phyloP scores from a whole-genome alignment of 2,797 vertebrate genomes.

The Pseudomugil tenellus region DNA sequence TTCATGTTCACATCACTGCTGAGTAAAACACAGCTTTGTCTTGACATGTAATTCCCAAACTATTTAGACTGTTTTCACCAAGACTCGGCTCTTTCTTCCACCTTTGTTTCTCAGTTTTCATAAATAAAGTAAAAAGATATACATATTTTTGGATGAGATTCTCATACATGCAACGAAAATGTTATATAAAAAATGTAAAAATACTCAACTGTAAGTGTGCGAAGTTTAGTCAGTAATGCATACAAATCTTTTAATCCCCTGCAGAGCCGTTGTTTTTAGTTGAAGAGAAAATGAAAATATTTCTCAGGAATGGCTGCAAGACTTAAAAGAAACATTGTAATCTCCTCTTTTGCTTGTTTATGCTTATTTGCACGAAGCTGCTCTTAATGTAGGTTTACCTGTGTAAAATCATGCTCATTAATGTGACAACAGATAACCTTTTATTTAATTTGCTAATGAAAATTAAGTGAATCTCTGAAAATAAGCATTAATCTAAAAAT shows the following conservation, averaged over 20 bases:
- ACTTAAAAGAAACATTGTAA: not conserved
- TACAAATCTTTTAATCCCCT: not conserved
- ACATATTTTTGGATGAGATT: not conserved
- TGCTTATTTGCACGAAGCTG: not conserved
- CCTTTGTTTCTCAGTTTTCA: not conserved
- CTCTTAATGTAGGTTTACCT: not conserved
- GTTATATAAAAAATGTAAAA: not conserved
- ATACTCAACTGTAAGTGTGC: not conserved
- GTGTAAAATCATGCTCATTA: not conserved
- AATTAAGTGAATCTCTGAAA: not conserved
- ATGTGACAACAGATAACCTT: not conserved
- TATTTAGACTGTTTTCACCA: not conserved
- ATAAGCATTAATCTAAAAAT: not conserved
- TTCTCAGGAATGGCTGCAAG: slow-evolving; percentile 30
- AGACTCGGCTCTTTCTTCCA: not conserved
- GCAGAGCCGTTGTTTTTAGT: not conserved
- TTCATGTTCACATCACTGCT: not conserved
- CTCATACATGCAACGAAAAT: not conserved
- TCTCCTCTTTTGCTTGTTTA: not conserved
- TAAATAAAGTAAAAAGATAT: not conserved
- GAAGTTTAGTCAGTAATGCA: slow-evolving; percentile 1
- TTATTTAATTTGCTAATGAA: not conserved
- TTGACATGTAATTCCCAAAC: slow-evolving; percentile 17
- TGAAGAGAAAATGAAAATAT: not conserved
- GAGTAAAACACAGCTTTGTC: not conserved